A percentile compares a stretch with the other conserved stretches of the same genome.
Conservation (phyloP, 2,888 invertebrate genomes). For the Aricia artaxerxes region DNA sequence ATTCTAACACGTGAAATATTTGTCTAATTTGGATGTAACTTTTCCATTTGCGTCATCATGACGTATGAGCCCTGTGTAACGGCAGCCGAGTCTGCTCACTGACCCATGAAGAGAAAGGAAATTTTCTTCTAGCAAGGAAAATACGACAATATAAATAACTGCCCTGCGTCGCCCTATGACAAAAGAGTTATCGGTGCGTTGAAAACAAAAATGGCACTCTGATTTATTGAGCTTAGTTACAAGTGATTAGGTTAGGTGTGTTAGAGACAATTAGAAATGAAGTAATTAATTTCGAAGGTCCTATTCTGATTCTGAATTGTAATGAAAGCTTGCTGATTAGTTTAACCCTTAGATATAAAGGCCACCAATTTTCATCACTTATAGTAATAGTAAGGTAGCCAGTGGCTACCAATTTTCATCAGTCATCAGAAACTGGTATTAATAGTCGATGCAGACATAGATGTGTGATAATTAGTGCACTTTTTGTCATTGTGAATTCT, state of each 20-base stretch:
- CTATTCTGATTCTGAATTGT: background rate
- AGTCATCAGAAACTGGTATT: too few relatives aligned
- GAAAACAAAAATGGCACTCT: constrained; percentile 79
- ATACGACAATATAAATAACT: constrained; percentile 80
- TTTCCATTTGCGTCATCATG: constrained; percentile 32
- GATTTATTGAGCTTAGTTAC: constrained; percentile 71
- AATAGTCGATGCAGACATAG: too few relatives aligned
- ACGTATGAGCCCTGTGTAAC: constrained; percentile 37
- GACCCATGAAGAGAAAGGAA: constrained; percentile 81
- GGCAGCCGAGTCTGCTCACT: constrained; percentile 73
- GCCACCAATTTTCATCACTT: background rate
- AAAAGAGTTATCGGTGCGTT: constrained; percentile 81
- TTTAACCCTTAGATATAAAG: background rate
- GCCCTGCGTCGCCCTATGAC: constrained; percentile 78
- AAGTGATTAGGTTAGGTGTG: constrained; percentile 52
- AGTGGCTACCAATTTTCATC: too few relatives aligned
- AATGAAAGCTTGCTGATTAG: background rate
- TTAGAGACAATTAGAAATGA: constrained; percentile 41
- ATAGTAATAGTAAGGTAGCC: background rate
- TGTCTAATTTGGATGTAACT: constrained; percentile 17
- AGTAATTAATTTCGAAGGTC: background rate
- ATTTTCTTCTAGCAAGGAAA: constrained; percentile 77
- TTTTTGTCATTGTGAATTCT: background rate
- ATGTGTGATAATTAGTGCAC: too few relatives aligned
- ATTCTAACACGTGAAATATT: background rate